A percentile compares a stretch with the other conserved stretches of the same genome.
Evolutionary conservation across 2,113 vertebrate species (phyloP).

Genomic region (Mesocricetus auratus): DNA sequence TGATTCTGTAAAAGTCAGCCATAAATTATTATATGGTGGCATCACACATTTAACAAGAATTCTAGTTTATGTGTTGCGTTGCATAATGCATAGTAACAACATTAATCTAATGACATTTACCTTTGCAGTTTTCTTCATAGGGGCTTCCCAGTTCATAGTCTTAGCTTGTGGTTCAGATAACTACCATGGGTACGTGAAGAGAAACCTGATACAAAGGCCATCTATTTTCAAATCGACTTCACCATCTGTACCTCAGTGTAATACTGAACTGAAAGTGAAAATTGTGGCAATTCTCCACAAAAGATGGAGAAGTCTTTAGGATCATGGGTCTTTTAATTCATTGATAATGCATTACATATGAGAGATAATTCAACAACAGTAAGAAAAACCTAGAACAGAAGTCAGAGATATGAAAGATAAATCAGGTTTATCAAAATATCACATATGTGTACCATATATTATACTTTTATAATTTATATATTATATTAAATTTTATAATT

Average conservation of each 20-base stretch:
- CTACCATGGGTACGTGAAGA: neutral
- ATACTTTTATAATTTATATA: neutral
- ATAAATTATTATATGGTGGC: conserved; percentile 21
- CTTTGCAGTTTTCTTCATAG: conserved; percentile 39
- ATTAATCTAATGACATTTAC: conserved; percentile 47
- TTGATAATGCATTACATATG: neutral
- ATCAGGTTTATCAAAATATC: neutral
- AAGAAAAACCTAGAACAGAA: neutral
- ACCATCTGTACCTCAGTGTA: neutral
- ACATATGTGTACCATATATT: neutral
- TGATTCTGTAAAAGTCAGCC: conserved; percentile 34
- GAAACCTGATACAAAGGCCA: neutral
- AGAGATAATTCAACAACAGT: neutral
- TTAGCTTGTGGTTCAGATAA: conserved; percentile 44
- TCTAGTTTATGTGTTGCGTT: neutral
- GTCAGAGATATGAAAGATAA: neutral
- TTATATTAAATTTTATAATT: neutral
- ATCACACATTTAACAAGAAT: conserved; percentile 43
- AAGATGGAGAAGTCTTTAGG: neutral
- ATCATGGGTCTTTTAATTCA: neutral
- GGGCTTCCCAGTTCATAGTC: neutral
- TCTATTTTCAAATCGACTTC: conserved; percentile 61
- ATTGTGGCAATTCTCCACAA: neutral
- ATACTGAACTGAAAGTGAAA: neutral
- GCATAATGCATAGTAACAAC: conserved; percentile 57